Evolutionary conservation across 2,113 vertebrate genomes (phyloP).

Genomic region (Lampris megalopsis): DNA sequence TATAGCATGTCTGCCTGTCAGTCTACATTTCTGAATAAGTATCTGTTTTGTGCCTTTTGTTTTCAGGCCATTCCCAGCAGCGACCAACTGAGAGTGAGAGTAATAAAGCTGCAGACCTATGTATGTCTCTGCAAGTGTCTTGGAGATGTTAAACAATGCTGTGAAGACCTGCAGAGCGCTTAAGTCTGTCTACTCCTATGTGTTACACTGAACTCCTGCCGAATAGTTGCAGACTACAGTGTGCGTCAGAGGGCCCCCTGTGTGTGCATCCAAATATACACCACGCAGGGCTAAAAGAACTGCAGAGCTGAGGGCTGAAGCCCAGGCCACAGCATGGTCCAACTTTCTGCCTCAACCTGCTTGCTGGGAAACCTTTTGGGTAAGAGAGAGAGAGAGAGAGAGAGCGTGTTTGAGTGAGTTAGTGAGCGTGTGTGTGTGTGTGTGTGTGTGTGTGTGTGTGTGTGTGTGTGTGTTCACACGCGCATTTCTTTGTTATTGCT

Average conservation of each 20-base stretch:
- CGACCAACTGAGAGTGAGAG: not conserved
- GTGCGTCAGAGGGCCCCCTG: conserved; percentile 8
- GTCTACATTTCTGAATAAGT: not conserved
- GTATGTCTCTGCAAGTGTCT: conserved; percentile 6
- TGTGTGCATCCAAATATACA: not conserved
- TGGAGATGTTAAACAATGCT: conserved; percentile 10
- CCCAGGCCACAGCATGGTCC: conserved; percentile 60
- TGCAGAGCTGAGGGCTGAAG: conserved; percentile 41
- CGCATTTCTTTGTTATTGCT: not conserved
- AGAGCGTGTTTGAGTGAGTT: not conserved
- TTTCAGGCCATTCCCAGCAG: conserved; percentile 37
- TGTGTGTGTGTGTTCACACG: not conserved
- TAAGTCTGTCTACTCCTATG: conserved; percentile 8
- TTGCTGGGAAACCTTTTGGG: conserved; percentile 70
- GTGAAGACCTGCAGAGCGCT: conserved; percentile 43
- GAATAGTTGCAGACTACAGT: conserved; percentile 29
- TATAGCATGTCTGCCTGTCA: not conserved
- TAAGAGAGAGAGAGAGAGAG: conserved; percentile 49
- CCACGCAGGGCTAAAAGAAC: conserved; percentile 41
- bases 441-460: not conserved
- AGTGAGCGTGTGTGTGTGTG: not conserved
- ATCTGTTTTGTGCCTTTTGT: conserved; percentile 5
- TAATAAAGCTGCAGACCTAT: not conserved
- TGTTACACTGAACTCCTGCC: conserved; percentile 18
- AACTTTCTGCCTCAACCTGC: conserved; percentile 55